phyloP scores from a whole-genome alignment of 2,888 invertebrate species.

The Agrochola lychnidis region DNA sequence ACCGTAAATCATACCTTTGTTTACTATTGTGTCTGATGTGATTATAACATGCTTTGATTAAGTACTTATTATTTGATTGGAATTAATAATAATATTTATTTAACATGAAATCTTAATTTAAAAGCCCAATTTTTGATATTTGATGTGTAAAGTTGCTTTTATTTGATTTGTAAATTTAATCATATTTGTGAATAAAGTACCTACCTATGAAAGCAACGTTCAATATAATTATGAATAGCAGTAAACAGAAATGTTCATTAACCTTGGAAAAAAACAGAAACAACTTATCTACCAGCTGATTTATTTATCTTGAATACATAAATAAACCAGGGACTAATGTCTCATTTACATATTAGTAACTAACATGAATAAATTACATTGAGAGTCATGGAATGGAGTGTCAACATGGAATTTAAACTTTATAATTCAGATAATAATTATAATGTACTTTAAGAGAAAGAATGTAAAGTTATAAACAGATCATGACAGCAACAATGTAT shows the following conservation, averaged over 20 bases:
- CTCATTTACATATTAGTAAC: slow-evolving; percentile 33
- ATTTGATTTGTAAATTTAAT: neutral
- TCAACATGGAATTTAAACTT: slow-evolving; percentile 19
- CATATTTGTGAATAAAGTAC: neutral
- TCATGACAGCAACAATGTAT: slow-evolving; percentile 15
- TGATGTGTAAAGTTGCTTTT: neutral
- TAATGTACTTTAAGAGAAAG: neutral
- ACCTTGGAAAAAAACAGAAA: slow-evolving; percentile 19
- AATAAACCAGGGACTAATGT: slow-evolving; percentile 22
- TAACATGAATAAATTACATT: slow-evolving; percentile 26
- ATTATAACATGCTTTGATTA: neutral
- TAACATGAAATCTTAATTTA: neutral
- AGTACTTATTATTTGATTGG: neutral
- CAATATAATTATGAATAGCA: neutral
- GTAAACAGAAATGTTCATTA: slow-evolving; percentile 5
- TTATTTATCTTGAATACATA: slow-evolving; percentile 42
- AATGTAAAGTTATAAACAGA: slow-evolving; percentile 16
- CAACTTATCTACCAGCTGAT: slow-evolving; percentile 25
- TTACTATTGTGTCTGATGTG: slow-evolving; percentile 10
- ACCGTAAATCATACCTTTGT: slow-evolving; percentile 26
- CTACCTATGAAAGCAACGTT: neutral
- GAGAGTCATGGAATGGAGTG: slow-evolving; percentile 5
- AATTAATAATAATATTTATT: neutral
- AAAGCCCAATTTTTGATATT: neutral
- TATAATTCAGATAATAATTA: slow-evolving; percentile 18